Evolutionary conservation across 2,113 vertebrate genomes (phyloP), one percentile per base, ranked within the genome.

Genomic region (Colaptes auratus): DNA sequence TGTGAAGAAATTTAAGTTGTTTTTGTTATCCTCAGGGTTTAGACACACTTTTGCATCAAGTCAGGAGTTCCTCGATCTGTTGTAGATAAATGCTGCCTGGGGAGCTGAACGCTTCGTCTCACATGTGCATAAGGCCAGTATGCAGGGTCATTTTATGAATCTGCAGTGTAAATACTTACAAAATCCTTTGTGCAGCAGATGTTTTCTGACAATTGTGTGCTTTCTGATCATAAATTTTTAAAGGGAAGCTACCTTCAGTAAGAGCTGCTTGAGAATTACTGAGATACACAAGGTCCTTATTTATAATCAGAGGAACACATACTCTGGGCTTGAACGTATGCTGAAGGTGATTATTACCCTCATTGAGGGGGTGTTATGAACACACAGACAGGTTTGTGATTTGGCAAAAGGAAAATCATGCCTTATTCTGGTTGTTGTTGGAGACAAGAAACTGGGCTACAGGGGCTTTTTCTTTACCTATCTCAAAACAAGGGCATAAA

Each of bases 11-110:
- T 58, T 71, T 15, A 88, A 36, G 20, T 53, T 95, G 83, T 71
- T 95, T 89, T 72, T 93, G 59, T 88, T 84, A 93, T 82, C 74
- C 70, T 89, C 53, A 52, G 80, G 70, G 63, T 69, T 87, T 82
- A 93, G 73, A 95, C 73, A 82, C 35, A 66, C 85, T 94, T 90
- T 46, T 70, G 56, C 46, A 63, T 76, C 61, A 84, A 69, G 69
- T 82, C 67, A 80, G 78, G 84, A 91, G 71, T 55, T 95, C 61
- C 81, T 92, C 0, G 2, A 81, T 78, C 31, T 67, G 69, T 78
- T 84, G 53, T 69, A 89, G 63, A 61, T 64, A 75, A 92, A 71
- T 35, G 63, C 39, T 89, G 73, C 74, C 73, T 69, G 59, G 36
- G 91, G 71, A 93, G 64, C 14, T 4, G 55, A 89, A 80, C 25